Conservation (phyloP, 2,888 invertebrate species). For the Drosophila ezoana region DNA sequence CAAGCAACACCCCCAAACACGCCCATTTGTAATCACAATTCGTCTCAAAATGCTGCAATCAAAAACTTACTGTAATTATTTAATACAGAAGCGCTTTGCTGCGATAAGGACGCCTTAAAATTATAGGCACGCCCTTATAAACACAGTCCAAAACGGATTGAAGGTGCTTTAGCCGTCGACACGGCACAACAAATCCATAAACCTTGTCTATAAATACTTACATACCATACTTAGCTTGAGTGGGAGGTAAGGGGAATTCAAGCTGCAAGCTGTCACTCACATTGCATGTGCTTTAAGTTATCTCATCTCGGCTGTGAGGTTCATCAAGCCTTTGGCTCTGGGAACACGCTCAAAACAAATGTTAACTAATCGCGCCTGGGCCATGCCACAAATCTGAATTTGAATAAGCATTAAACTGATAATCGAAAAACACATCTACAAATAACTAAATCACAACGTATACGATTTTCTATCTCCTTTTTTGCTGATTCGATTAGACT, state of each 20-base stretch:
- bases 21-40: slow-evolving; percentile 19
- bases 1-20: slow-evolving; percentile 25
- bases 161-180: slow-evolving; percentile 38
- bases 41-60: slow-evolving; percentile 15
- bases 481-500: slow-evolving; percentile 35
- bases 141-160: slow-evolving; percentile 30
- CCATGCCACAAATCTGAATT: slow-evolving; percentile 65
- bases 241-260: slow-evolving; percentile 7
- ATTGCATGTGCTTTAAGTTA: slow-evolving; percentile 57
- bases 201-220: slow-evolving; percentile 56
- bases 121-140: not conserved
- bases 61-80: slow-evolving; percentile 8
- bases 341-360: slow-evolving; percentile 76
- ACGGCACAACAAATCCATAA: slow-evolving; percentile 50
- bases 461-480: slow-evolving; percentile 25
- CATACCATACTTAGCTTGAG: slow-evolving; percentile 17
- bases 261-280: slow-evolving; percentile 44
- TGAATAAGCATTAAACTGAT: slow-evolving; percentile 58
- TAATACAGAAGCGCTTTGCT: not conserved
- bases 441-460: slow-evolving; percentile 33
- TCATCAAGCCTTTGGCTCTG: slow-evolving; percentile 52
- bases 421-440: slow-evolving; percentile 39
- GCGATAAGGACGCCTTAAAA: slow-evolving; percentile 23
- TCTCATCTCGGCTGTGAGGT: slow-evolving; percentile 58
- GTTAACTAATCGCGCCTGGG: slow-evolving; percentile 59